Evolutionary conservation across 2,888 invertebrate species (phyloP).

Genomic region (Drosophila pegasa): DNA sequence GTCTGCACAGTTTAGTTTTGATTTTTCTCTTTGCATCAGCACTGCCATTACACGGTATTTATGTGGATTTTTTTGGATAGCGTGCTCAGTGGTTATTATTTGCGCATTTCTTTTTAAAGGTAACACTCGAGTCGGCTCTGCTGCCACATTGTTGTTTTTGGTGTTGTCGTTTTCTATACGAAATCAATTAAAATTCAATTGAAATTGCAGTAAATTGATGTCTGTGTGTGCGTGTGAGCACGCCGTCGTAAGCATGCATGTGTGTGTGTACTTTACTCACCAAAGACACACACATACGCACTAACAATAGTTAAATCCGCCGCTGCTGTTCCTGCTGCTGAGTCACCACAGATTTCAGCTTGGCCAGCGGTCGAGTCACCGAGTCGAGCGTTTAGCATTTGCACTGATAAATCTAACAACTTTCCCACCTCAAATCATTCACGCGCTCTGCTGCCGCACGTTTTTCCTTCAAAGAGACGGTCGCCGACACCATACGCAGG

Average conservation of each 20-base stretch:
- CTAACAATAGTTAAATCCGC: conserved; percentile 20
- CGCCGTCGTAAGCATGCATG: neutral
- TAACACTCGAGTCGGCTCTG: conserved; percentile 26
- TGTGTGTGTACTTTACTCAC: conserved; percentile 14
- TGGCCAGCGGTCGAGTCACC: conserved; percentile 25
- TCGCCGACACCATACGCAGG: conserved; percentile 4
- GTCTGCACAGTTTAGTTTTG: conserved; percentile 18
- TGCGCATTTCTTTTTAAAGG: conserved; percentile 36
- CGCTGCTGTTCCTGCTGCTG: conserved; percentile 41
- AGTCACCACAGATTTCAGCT: conserved; percentile 54
- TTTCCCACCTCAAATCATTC: conserved; percentile 22
- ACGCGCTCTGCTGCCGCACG: conserved; percentile 29
- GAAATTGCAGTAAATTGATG: conserved; percentile 18
- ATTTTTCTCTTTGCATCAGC: conserved; percentile 19
- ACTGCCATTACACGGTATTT: conserved; percentile 9
- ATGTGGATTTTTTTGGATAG: conserved; percentile 10
- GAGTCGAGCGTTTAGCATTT: conserved; percentile 18
- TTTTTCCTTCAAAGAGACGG: conserved; percentile 38
- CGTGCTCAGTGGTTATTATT: conserved; percentile 17
- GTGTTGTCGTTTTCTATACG: conserved; percentile 27
- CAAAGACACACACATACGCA: conserved; percentile 5
- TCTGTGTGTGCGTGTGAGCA: conserved; percentile 3
- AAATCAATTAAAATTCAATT: conserved; percentile 57
- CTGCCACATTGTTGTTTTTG: conserved; percentile 2
- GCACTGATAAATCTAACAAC: conserved; percentile 34